Conservation (phyloP, 2,888 invertebrate genomes). For the Osmoderma eremita region DNA sequence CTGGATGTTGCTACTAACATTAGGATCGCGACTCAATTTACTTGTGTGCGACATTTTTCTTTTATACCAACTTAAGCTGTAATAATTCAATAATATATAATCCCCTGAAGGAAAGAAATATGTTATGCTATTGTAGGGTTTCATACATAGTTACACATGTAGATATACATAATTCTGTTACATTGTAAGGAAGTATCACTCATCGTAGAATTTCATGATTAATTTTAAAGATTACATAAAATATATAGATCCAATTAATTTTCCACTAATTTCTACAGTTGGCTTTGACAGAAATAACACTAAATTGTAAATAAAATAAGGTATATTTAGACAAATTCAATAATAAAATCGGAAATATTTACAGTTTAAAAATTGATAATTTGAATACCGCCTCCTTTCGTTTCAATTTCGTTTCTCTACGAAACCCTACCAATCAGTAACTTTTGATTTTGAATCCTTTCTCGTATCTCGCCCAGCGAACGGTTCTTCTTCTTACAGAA, state of each 20-base stretch:
- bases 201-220: too few relatives aligned
- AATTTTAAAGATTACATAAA: too few relatives aligned
- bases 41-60: neutral
- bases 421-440: slow-evolving; percentile 37
- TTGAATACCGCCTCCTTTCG: neutral
- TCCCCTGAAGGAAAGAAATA: slow-evolving; percentile 20
- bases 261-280: too few relatives aligned
- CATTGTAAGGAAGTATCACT: neutral
- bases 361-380: slow-evolving; percentile 20
- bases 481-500: slow-evolving; percentile 52
- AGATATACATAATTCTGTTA: neutral
- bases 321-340: slow-evolving; percentile 23
- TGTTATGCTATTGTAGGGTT: slow-evolving; percentile 17
- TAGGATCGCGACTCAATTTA: slow-evolving; percentile 15
- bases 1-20: slow-evolving; percentile 9
- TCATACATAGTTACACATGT: slow-evolving; percentile 18
- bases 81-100: slow-evolving; percentile 8
- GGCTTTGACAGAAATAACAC: too few relatives aligned
- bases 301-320: slow-evolving; percentile 4
- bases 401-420: neutral
- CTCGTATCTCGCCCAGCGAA: slow-evolving; percentile 53
- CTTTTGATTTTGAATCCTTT: slow-evolving; percentile 47
- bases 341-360: slow-evolving; percentile 21
- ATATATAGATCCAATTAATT: too few relatives aligned
- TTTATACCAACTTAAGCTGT: slow-evolving; percentile 11